These are phyloP conservation scores for Pseudomyrmex cubaensis DNA, from an alignment of 1,140 invertebrate species.

Conservation along the genomic window DNA sequence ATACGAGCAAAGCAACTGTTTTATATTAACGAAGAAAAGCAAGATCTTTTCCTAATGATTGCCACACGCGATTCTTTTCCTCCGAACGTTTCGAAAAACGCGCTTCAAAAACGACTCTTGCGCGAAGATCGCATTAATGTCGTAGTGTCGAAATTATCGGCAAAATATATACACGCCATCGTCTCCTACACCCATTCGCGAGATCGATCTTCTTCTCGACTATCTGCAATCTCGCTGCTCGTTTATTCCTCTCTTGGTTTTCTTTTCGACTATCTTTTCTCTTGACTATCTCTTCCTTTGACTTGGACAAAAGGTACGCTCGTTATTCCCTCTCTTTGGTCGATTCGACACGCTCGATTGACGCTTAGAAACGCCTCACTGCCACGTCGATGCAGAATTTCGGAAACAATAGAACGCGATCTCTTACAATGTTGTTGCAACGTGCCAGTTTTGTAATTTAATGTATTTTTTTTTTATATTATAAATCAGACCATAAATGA, in stretches of 20 bases:
- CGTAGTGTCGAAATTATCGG: constrained; percentile 77
- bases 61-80: too few species aligned
- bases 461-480: background rate
- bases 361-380: constrained; percentile 11
- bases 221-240: constrained; percentile 43
- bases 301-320: constrained; percentile 13
- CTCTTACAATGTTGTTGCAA: constrained; percentile 7
- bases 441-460: background rate
- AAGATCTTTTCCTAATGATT: too few species aligned
- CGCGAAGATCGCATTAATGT: too few species aligned
- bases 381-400: constrained; percentile 9
- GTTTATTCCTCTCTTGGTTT: background rate
- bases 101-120: too few species aligned
- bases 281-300: constrained; percentile 39
- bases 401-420: background rate
- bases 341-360: constrained; percentile 63
- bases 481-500: too few species aligned
- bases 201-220: constrained; percentile 24
- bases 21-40: too few species aligned
- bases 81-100: too few species aligned
- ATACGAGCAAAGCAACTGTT: too few species aligned
- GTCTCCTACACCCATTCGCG: constrained; percentile 61
- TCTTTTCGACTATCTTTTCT: constrained; percentile 24
- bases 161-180: constrained; percentile 79
- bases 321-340: constrained; percentile 58